phyloP scores from a whole-genome alignment of 64 coral and sea anemone species.

The Dendronephthya gigantea region DNA sequence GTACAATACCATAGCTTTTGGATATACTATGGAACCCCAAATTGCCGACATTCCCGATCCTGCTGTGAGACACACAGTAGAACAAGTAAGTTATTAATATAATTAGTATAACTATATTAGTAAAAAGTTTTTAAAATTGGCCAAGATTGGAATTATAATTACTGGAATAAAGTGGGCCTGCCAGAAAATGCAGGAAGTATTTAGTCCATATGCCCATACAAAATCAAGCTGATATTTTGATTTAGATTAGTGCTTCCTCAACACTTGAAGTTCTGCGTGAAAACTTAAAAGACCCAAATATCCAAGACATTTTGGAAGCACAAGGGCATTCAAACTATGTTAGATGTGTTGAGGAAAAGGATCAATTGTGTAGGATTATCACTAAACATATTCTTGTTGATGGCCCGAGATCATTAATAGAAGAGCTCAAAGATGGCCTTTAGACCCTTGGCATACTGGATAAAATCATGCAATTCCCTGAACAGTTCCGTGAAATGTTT shows the following conservation, averaged over 20 bases:
- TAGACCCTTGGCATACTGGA: constrained; percentile 23
- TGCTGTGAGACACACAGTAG: background rate
- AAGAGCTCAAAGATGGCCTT: constrained; percentile 32
- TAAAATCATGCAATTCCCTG: background rate
- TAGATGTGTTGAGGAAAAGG: constrained; percentile 20
- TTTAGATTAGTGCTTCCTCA: too few species aligned
- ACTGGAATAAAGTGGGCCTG: too few species aligned
- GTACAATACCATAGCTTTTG: background rate
- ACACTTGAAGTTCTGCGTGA: too few species aligned
- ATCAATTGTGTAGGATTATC: background rate
- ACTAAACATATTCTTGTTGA: constrained; percentile 15
- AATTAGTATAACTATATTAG: too few species aligned
- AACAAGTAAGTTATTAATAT: background rate
- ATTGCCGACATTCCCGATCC: background rate
- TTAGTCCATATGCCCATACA: too few species aligned
- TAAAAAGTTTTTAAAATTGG: too few species aligned
- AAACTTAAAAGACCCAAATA: too few species aligned
- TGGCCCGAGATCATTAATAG: background rate
- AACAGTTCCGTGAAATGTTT: constrained; percentile 36
- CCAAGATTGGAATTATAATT: too few species aligned
- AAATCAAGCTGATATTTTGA: too few species aligned
- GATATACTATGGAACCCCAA: background rate
- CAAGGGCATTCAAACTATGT: too few species aligned
- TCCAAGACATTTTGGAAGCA: too few species aligned
- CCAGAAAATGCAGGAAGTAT: too few species aligned